phyloP scores from a whole-genome alignment of 2,888 invertebrate species.

The Caenorhabditis sulstoni region DNA sequence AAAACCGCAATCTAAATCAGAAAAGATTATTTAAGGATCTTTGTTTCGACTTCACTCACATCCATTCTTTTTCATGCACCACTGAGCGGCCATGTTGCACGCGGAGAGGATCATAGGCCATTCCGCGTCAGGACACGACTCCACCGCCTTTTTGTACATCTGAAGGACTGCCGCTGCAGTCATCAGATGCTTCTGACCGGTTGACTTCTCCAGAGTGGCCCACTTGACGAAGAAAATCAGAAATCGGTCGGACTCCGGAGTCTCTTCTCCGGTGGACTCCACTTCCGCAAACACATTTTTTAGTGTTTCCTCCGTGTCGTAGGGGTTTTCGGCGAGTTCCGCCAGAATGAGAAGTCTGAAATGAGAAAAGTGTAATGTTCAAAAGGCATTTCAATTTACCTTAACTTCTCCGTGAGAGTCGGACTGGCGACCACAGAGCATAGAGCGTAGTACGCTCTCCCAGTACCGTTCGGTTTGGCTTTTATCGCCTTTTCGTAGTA shows the following conservation, averaged over 20 bases:
- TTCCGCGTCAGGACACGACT: not conserved
- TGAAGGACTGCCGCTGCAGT: slow-evolving; percentile 5
- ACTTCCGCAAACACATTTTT: no score
- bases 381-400: not conserved
- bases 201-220: slow-evolving; percentile 9
- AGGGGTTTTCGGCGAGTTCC: slow-evolving; percentile 25
- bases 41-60: slow-evolving; percentile 14
- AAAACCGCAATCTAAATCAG: slow-evolving; percentile 12
- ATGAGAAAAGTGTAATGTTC: not conserved
- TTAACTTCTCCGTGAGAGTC: not conserved
- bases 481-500: slow-evolving; percentile 35
- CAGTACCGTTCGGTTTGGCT: slow-evolving; percentile 7
- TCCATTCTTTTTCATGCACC: slow-evolving; percentile 7
- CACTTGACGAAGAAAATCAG: slow-evolving; percentile 17
- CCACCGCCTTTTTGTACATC: slow-evolving; percentile 3
- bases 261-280: not conserved
- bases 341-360: slow-evolving; percentile 29
- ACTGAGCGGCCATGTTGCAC: not conserved
- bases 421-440: not conserved
- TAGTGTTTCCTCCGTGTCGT: slow-evolving; percentile 17
- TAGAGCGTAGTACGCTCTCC: slow-evolving; percentile 38
- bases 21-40: not conserved
- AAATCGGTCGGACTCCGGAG: not conserved
- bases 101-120: slow-evolving; percentile 22
- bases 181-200: slow-evolving; percentile 17